Base-by-base conservation (phyloP, 2,797 vertebrate species). In the Saxicola maurus region DNA sequence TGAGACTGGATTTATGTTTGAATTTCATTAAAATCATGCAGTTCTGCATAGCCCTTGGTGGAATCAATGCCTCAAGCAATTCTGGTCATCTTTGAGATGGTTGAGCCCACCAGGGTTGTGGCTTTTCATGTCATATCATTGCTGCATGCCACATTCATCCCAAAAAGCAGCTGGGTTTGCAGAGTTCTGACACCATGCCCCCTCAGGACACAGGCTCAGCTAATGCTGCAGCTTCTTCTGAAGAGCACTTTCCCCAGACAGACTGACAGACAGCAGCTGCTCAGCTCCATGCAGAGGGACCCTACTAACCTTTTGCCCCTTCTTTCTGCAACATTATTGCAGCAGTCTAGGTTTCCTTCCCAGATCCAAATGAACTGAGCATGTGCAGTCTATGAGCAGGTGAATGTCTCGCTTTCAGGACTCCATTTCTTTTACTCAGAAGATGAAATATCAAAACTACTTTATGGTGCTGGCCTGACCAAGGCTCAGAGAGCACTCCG, bases 401-500 rank as follows among this genome's bases (percentile, higher is more conserved):
- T 28, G 38, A 35, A 19, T 53, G 49, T 49, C 51, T 53, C 38
- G 19, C 40, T 67, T 45, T 52, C 46, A 68, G 46, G 30, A 25
- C 16, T 79, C 23, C 14, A 3, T 23, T 69, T 35, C 13, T 57
- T 75, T 56, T 38, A 20, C 18, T 45, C 49, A 60, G 77, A 60
- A 77, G 38, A 1, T 4, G 55, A 79, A 91, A 85, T 42, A 61
- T 2, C 15, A 2, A 1, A 84, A 28, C 35, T 17, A 13, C 21
- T 28, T 65, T 17, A 18, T 1, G 51, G 43, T 30, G 35, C 51
- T 76, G 25, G n/a, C 31, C 75, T 68, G 49, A 30, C 14, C 5
- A 6, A 9, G 17, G 48, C 18, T 74, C 31, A 15, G 5, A 42
- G 60, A 76, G 60, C 1, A 1, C 0, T 0, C 1, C n/a, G 12